These are phyloP conservation scores for Nyctalus aviator DNA, from an alignment of 2,797 vertebrate genomes.

Conservation along the genomic window DNA sequence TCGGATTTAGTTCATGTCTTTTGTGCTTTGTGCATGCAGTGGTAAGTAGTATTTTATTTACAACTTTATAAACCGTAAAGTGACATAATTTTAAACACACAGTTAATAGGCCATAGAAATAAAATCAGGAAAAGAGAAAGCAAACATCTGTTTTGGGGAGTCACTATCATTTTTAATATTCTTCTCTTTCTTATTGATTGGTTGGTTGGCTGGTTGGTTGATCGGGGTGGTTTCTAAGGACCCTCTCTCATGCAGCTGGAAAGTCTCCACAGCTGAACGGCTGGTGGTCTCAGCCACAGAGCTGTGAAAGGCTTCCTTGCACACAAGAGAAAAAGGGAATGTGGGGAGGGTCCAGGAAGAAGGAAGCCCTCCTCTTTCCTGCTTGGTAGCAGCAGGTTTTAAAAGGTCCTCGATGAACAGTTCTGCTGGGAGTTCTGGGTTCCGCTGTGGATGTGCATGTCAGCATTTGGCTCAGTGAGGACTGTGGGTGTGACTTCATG, in stretches of 20 bases:
- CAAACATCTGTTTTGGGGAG: not conserved
- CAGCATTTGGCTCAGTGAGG: not conserved
- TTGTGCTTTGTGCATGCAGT: not conserved
- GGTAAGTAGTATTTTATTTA: not conserved
- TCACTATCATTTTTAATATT: not conserved
- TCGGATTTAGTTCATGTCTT: not conserved
- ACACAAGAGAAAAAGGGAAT: not conserved
- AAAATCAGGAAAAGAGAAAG: conserved; percentile 41
- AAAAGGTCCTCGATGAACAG: conserved; percentile 16
- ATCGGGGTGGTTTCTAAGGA: conserved; percentile 25
- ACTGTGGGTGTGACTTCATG: not conserved
- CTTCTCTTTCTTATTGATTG: not conserved
- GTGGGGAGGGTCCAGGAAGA: conserved; percentile 3
- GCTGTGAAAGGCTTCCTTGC: not conserved
- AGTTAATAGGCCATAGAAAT: conserved; percentile 9
- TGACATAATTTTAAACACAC: conserved; percentile 2
- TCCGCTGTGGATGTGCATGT: not conserved
- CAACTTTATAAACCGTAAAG: conserved; percentile 32
- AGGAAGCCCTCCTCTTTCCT: not conserved
- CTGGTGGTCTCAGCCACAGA: not conserved
- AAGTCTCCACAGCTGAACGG: conserved; percentile 19
- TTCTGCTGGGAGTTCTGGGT: not conserved
- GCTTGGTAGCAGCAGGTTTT: not conserved
- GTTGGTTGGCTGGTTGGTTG: no score
- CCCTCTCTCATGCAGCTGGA: conserved; percentile 39